Percentiles rank a stretch among this genome's conserved stretches.
Conservation (phyloP, 1,140 invertebrate genomes). For the Wasmannia auropunctata region DNA sequence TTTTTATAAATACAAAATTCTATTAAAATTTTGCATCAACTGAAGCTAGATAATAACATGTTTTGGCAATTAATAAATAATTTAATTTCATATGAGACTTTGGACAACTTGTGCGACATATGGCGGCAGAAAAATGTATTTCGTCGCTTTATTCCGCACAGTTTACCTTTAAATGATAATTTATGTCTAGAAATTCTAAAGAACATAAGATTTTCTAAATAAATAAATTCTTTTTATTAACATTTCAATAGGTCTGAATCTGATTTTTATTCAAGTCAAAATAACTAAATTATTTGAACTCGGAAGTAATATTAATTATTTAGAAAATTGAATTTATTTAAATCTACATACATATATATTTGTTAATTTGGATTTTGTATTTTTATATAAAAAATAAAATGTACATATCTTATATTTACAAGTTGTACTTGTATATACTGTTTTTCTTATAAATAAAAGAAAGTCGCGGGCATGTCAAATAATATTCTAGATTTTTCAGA, state of each 20-base stretch:
- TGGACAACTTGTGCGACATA: not conserved
- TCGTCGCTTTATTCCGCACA: not conserved
- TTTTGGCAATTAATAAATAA: not conserved
- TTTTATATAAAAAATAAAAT: too few species aligned
- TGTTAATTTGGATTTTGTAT: too few species aligned
- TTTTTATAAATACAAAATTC: not conserved
- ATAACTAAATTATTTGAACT: not conserved
- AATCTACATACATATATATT: too few species aligned
- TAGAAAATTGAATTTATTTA: too few species aligned
- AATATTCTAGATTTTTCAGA: not conserved
- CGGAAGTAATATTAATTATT: not conserved
- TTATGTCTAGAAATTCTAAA: not conserved
- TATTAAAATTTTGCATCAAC: not conserved
- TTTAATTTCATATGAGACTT: too few species aligned
- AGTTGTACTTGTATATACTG: too few species aligned
- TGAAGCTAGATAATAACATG: not conserved
- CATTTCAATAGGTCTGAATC: not conserved
- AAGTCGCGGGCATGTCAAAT: not conserved
- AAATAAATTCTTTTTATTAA: too few species aligned
- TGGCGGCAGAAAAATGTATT: not conserved
- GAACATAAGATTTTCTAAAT: not conserved
- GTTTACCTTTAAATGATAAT: constrained; percentile 31
- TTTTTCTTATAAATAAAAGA: too few species aligned
- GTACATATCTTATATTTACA: too few species aligned
- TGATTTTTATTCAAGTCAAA: not conserved